Evolutionary conservation across 1,140 invertebrate genomes (phyloP), one percentile per base, ranked within the genome.

Genomic region (Pseudomyrmex concolor): DNA sequence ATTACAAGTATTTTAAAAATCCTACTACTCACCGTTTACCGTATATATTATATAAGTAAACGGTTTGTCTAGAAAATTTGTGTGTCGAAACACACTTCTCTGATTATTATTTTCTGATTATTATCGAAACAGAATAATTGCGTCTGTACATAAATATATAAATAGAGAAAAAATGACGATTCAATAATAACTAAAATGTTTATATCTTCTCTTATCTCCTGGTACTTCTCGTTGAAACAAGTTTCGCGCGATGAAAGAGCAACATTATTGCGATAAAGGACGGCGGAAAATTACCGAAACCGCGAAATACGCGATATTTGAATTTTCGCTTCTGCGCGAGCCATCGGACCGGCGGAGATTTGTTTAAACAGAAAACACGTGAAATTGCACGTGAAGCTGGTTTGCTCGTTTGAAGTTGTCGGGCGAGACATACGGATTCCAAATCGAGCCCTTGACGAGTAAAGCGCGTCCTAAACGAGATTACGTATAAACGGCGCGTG

Each of bases 361-460:
- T 78, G 72, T 86, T 86, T 86, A 72, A 55, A 77, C 51, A 13
- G 66, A 72, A 84, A 86, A 86, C 81, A 68, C 57, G 71, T 70
- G 15, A 73, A 81, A 85, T 86, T 76, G 76, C 63, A 57, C n/a
- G 59, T 45, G 19, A 76, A 57, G 34, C 34, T 15, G 43, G 19
- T 82, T 86, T 64, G 68, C 66, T n/a, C 15, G 22, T 25, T 25
- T 48, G 50, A 57, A 84, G 10, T 81, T 59, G 70, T 84, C 50
- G 67, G 51, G 34, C 57, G 73, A 59, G 71, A 76, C 81, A 50
- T 73, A 68, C 59, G 66, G 55, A 68, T 84, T 64, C 15, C 51
- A 51, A n/a, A 64, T 4, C 22, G 63, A 25, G 57, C 51, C 19
- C 34, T 15, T n/a, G 25, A 68, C 63, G 54, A 72, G 13, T 64